Evolutionary conservation across 2,113 vertebrate genomes (phyloP), one percentile per base, ranked within the genome.

Genomic region (Cacatua alba): DNA sequence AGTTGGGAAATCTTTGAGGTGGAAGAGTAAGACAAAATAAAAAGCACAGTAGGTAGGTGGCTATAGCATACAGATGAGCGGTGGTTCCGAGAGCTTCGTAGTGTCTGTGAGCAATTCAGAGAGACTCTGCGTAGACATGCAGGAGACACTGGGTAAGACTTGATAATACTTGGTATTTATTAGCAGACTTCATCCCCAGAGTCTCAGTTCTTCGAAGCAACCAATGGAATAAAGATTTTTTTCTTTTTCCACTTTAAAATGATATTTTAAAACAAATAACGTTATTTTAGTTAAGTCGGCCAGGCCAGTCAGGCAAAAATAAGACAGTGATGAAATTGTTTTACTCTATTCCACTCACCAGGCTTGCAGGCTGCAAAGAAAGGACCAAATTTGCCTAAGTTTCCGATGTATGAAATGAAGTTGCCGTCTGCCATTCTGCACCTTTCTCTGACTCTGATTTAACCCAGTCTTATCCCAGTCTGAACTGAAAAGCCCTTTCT

Each of bases 141-240:
- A 64, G 37, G 51, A 71, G 35, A 39, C 17, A 18, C 17, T 68
- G 78, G 39, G 60, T 15, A 53, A 89, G 13, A 15, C 1, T 15
- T 49, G 11, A 35, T 67, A 59, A 37, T 52, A 63, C 51, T 57
- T 78, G 4, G 11, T 70, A 52, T 74, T 86, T 55, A 49, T 23
- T 20, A 33, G 13, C 23, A 62, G 51, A 46, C 6, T 77, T 81
- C 25, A 78, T 5, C 5, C 14, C 7, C 7, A 35, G n/a, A 37
- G 5, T 41, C 39, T 76, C 2, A 1, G 26, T 59, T 86, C 4
- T 13, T 89, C 44, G 91, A 53, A 89, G 21, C 13, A 70, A 46
- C 8, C 14, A 41, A 21, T 0, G 0, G 21, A 52, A 55, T 68
- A 72, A 62, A 35, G 2, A 2, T 4, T 59, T n/a, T 7, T 23